phyloP scores from a whole-genome alignment of 2,888 invertebrate species.

The Tiliacea citrago region DNA sequence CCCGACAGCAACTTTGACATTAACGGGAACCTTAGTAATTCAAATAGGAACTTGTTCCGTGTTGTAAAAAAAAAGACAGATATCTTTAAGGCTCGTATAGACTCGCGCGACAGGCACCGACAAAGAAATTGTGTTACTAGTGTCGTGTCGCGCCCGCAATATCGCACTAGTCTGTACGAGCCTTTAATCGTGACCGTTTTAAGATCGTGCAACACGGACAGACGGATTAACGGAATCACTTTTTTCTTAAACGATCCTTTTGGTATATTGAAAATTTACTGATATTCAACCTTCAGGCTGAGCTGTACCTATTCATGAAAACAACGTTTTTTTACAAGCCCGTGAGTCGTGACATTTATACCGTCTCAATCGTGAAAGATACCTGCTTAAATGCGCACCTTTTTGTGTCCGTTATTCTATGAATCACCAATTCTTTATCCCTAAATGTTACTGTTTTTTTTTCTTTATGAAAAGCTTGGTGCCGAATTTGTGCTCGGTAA shows the following conservation, averaged over 20 bases:
- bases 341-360: constrained; percentile 31
- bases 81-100: no score
- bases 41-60: neutral
- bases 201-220: constrained; percentile 44
- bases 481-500: neutral
- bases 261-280: constrained; percentile 11
- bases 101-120: no score
- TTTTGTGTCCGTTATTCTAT: constrained; percentile 6
- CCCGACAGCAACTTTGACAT: neutral
- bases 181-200: constrained; percentile 52
- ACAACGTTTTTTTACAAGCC: neutral
- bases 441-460: neutral
- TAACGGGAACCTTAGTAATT: constrained; percentile 8
- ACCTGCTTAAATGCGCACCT: constrained; percentile 26
- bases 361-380: constrained; percentile 17
- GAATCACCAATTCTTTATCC: neutral
- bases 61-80: constrained; percentile 35
- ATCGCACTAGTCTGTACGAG: no score
- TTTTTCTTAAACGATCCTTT: constrained; percentile 27
- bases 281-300: constrained; percentile 28
- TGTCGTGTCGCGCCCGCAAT: no score
- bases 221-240: constrained; percentile 40
- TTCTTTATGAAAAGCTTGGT: neutral
- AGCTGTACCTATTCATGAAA: constrained; percentile 13
- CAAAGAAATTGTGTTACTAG: no score